Base-by-base conservation (phyloP, 2,797 vertebrate species). In the Dallia pectoralis region DNA sequence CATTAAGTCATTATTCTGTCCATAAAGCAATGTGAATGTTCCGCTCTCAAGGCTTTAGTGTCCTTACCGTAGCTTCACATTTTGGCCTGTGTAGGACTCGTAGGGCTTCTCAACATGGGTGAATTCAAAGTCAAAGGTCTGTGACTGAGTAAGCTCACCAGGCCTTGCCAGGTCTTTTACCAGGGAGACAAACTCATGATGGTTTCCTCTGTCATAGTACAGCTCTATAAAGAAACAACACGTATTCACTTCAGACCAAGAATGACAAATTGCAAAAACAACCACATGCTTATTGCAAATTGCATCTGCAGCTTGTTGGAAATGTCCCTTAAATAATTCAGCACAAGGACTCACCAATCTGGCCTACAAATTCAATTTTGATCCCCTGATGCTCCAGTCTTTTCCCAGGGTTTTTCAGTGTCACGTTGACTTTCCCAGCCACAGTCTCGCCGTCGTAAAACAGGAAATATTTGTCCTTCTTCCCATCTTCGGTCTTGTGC, bases 91-190 rank as follows among this genome's bases (percentile, higher is more conserved):
- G 92, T 99, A 99, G 14, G 97, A 98, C 79, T 99, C 98, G 0
- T 99, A 99, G 0, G 97, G 97, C 87, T 99, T 99, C 81, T 99
- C 98, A 86, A 99, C 98, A 0, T 99, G 97, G 0, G 97, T 97
- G 91, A 99, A 99, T 80, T 99, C 98, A 0, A 99, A 99, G 93
- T 99, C 96, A 48, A 99, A 98, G 2, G 94, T 97, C 90, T 99
- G 97, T 0, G 97, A 98, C 4, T 96, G 97, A 71, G 96, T 96
- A 76, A 99, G 95, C 71, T 99, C 97, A 12, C 98, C 98, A 0
- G 98, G 97, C 71, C 96, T 91, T 0, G 97, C 98, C 69, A 99
- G 90, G 82, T 99, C 98, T 86, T 99, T 99, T 79, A 99, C 98
- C 85, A 99, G 88, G 12, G 97, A 99, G 74, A 99, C 97, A 15